Percentiles rank a stretch among this genome's conserved stretches.
phyloP scores from a whole-genome alignment of 2,113 vertebrate species.

The Syngnathus scovelli region DNA sequence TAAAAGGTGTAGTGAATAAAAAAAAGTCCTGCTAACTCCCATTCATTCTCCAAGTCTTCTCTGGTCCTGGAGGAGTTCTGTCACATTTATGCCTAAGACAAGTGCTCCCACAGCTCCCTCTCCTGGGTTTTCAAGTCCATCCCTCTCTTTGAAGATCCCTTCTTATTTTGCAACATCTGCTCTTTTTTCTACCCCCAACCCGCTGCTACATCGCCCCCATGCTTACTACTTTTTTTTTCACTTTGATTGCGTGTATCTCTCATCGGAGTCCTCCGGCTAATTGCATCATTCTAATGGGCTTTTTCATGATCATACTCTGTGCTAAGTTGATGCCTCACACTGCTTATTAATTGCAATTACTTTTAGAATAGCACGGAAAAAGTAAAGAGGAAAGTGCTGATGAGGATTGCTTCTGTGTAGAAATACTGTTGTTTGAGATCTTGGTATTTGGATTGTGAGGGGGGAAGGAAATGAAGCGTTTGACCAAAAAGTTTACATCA shows the following conservation, averaged over 20 bases:
- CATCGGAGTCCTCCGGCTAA: conserved; percentile 65
- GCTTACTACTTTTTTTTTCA: conserved; percentile 50
- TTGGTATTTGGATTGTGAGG: conserved; percentile 22
- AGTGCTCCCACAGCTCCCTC: conserved; percentile 63
- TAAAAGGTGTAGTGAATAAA: conserved; percentile 18
- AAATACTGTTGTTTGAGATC: conserved; percentile 43
- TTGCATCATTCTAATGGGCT: conserved; percentile 68
- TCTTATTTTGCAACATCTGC: conserved; percentile 63
- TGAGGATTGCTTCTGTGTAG: conserved; percentile 42
- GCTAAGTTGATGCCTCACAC: conserved; percentile 58
- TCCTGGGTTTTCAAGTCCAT: conserved; percentile 63
- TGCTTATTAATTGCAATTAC: conserved; percentile 66
- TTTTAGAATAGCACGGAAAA: conserved; percentile 37
- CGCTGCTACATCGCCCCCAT: conserved; percentile 45
- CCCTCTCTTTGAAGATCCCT: conserved; percentile 62
- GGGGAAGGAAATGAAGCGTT: conserved; percentile 43
- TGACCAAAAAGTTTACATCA: conserved; percentile 59
- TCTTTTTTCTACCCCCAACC: conserved; percentile 53
- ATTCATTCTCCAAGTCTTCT: conserved; percentile 47
- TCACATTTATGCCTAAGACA: conserved; percentile 61
- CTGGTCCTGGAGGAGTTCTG: conserved; percentile 59
- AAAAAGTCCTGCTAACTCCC: conserved; percentile 36
- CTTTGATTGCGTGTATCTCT: conserved; percentile 69
- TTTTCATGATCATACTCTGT: conserved; percentile 59
- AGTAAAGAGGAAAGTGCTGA: conserved; percentile 57